These are phyloP conservation scores for Ispidina picta DNA, from an alignment of 2,797 vertebrate species.

Conservation along the genomic window DNA sequence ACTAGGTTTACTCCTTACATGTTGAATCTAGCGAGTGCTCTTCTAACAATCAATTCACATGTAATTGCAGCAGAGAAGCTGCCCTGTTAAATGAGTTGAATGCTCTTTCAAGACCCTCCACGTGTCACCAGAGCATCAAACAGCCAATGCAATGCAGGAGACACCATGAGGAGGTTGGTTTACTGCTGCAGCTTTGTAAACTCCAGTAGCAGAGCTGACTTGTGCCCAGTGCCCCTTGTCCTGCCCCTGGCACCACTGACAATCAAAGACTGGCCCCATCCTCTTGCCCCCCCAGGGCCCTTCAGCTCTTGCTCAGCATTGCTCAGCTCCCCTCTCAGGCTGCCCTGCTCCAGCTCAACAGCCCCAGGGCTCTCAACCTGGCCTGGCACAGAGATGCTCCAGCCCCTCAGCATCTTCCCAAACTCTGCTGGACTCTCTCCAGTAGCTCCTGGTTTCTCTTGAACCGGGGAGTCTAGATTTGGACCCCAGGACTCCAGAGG, in stretches of 20 bases:
- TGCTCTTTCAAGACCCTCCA: constrained; percentile 50
- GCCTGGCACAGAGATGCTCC: no score
- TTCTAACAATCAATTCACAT: constrained; percentile 67
- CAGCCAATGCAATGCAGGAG: constrained; percentile 4
- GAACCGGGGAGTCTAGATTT: background rate
- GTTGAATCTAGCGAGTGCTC: constrained; percentile 59
- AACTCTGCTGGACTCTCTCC: no score
- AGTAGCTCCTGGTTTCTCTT: background rate
- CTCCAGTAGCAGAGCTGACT: background rate
- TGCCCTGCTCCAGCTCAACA: no score
- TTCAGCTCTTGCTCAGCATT: no score
- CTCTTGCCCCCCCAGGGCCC: no score
- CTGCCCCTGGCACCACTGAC: no score
- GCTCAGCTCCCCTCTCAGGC: no score
- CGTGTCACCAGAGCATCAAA: constrained; percentile 31
- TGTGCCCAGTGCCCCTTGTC: background rate
- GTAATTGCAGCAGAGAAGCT: constrained; percentile 66
- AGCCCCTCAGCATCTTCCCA: no score
- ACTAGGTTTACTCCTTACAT: constrained; percentile 49
- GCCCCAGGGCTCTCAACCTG: no score
- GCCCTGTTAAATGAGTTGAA: constrained; percentile 69
- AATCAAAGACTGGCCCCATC: no score
- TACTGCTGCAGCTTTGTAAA: background rate
- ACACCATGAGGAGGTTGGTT: background rate
- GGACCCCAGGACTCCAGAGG: background rate